phyloP scores from a whole-genome alignment of 2,113 vertebrate species.

The Grallaria varia region DNA sequence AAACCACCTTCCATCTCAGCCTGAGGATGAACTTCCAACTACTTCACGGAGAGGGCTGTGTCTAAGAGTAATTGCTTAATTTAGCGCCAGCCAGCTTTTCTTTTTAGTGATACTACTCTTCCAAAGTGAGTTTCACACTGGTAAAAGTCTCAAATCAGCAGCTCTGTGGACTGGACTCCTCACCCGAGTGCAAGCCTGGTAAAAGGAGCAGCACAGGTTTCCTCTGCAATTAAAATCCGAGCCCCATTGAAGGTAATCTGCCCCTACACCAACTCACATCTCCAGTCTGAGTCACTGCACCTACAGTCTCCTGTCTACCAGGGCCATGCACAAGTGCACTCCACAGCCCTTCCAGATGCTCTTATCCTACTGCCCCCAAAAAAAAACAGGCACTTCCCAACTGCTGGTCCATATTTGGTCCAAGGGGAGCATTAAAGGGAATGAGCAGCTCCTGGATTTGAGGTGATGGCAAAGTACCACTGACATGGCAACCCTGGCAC shows the following conservation, averaged over 20 bases:
- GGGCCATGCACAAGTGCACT: neutral
- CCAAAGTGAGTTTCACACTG: neutral
- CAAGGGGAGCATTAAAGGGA: neutral
- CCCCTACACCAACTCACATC: neutral
- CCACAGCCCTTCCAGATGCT: neutral
- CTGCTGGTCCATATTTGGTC: neutral
- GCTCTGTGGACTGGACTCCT: neutral
- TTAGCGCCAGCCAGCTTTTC: constrained; percentile 16
- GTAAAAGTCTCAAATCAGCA: neutral
- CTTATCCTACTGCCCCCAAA: neutral
- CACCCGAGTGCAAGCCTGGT: neutral
- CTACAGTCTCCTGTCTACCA: neutral
- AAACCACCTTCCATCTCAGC: constrained; percentile 28
- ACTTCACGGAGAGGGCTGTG: neutral
- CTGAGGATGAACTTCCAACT: neutral
- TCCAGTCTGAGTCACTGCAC: neutral
- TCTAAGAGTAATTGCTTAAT: constrained; percentile 56
- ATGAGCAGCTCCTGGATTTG: neutral
- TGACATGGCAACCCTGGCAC: neutral
- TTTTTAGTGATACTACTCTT: constrained; percentile 5
- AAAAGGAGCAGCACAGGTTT: neutral
- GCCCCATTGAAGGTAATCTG: neutral
- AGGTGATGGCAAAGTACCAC: neutral
- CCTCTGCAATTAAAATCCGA: neutral
- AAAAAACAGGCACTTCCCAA: neutral